phyloP scores from a whole-genome alignment of 64 coral and sea anemone species.

The Montipora efflorescens region DNA sequence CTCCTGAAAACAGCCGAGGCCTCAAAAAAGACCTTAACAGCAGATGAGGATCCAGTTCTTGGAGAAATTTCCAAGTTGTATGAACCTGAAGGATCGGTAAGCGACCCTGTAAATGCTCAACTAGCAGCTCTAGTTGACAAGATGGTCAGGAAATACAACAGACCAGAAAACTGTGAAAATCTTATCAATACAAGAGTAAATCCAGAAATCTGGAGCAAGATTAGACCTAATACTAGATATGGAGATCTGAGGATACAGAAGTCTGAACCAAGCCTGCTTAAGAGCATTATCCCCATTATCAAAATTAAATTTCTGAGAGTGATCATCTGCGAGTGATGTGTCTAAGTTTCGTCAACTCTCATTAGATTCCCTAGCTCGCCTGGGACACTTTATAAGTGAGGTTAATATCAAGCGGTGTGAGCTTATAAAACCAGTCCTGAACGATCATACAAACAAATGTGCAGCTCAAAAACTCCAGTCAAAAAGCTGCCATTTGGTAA shows the following conservation, averaged over 20 bases:
- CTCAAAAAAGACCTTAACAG: background rate
- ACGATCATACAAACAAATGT: constrained; percentile 49
- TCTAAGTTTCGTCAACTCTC: background rate
- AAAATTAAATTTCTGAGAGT: too few relatives aligned
- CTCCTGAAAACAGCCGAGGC: background rate
- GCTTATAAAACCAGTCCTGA: constrained; percentile 56
- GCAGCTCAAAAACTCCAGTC: background rate
- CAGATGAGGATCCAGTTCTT: constrained; percentile 24
- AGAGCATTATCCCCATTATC: constrained; percentile 6
- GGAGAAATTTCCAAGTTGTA: constrained; percentile 40
- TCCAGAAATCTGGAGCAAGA: background rate
- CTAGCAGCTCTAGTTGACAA: constrained; percentile 20
- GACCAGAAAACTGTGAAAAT: constrained; percentile 39
- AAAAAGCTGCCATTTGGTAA: too few relatives aligned
- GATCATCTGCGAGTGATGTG: background rate
- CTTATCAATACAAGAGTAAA: background rate
- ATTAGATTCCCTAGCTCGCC: constrained; percentile 8
- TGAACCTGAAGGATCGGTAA: constrained; percentile 46
- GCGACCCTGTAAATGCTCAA: constrained; percentile 28
- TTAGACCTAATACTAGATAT: constrained; percentile 6
- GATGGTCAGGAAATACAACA: constrained; percentile 57
- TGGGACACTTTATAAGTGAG: constrained; percentile 30
- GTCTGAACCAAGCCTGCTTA: constrained; percentile 1
- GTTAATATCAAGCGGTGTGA: constrained; percentile 43
- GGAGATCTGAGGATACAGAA: constrained; percentile 42